These are phyloP conservation scores for Aphodius granarius DNA, from an alignment of 2,888 invertebrate species.

Conservation along the genomic window DNA sequence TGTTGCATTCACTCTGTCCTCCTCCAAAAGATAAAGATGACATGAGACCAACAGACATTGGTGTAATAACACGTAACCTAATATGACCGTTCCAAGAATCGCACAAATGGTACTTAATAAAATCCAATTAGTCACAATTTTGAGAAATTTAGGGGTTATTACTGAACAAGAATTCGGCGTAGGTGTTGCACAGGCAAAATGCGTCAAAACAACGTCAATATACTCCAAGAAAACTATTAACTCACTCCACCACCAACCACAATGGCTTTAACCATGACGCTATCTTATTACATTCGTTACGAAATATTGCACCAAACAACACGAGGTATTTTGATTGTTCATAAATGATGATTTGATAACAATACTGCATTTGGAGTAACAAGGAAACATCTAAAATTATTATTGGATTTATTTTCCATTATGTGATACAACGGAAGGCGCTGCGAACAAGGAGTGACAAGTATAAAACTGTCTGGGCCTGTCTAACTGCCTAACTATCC, in stretches of 20 bases:
- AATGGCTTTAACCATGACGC: background rate
- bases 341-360: too few relatives aligned
- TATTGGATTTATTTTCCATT: too few relatives aligned
- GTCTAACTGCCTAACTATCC: too few relatives aligned
- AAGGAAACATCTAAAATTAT: too few relatives aligned
- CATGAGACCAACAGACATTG: background rate
- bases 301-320: background rate
- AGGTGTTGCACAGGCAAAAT: background rate
- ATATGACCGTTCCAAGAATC: background rate
- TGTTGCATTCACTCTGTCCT: background rate
- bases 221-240: background rate
- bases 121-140: constrained; percentile 8
- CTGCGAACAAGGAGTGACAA: too few relatives aligned
- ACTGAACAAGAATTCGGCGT: background rate
- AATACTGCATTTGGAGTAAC: too few relatives aligned
- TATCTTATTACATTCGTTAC: background rate
- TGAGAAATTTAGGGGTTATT: constrained; percentile 2
- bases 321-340: too few relatives aligned
- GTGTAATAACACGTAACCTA: background rate
- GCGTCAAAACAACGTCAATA: background rate
- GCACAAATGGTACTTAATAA: background rate
- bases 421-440: too few relatives aligned
- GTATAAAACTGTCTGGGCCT: too few relatives aligned
- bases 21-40: background rate
- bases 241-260: background rate